Evolutionary conservation across 2,888 invertebrate species (phyloP).

Genomic region (Serrognathus titanus): DNA sequence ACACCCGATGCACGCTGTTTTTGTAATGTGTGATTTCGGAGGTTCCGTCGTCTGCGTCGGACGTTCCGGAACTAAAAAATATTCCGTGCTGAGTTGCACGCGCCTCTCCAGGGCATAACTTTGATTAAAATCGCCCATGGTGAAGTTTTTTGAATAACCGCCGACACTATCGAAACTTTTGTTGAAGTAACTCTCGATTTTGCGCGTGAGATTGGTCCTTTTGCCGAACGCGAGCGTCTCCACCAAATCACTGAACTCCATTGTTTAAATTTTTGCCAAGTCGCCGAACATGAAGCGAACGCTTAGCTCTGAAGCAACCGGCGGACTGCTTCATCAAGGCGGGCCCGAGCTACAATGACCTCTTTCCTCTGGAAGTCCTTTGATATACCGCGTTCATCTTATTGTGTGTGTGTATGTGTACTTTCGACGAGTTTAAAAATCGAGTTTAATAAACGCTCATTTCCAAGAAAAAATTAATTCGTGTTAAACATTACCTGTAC

Average conservation of each 20-base stretch:
- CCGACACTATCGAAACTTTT: background rate
- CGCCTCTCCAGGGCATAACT: slow-evolving; percentile 47
- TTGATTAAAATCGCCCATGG: slow-evolving; percentile 5
- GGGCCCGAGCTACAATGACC: slow-evolving; percentile 44
- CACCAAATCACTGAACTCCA: slow-evolving; percentile 13
- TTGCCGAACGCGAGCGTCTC: slow-evolving; percentile 1
- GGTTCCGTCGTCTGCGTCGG: slow-evolving; percentile 38
- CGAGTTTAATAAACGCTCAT: too few species aligned
- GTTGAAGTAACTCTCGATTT: slow-evolving; percentile 12
- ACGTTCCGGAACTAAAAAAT: slow-evolving; percentile 70
- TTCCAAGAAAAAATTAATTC: too few species aligned
- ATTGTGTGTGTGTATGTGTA: background rate
- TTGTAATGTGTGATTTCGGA: slow-evolving; percentile 38
- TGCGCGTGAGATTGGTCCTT: slow-evolving; percentile 6
- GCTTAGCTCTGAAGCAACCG: slow-evolving; percentile 16
- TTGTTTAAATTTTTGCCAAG: slow-evolving; percentile 3
- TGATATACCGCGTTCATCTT: background rate
- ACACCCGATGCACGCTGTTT: slow-evolving; percentile 43
- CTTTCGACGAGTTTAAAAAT: too few species aligned
- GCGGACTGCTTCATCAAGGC: slow-evolving; percentile 30
- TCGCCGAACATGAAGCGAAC: slow-evolving; percentile 15
- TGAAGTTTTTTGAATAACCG: background rate
- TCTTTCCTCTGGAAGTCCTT: background rate
- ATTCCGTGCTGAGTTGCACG: slow-evolving; percentile 81
- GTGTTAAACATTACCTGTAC: too few species aligned